Evolutionary conservation across 2,113 vertebrate species (phyloP).

Genomic region (Sebastes schlegelii): DNA sequence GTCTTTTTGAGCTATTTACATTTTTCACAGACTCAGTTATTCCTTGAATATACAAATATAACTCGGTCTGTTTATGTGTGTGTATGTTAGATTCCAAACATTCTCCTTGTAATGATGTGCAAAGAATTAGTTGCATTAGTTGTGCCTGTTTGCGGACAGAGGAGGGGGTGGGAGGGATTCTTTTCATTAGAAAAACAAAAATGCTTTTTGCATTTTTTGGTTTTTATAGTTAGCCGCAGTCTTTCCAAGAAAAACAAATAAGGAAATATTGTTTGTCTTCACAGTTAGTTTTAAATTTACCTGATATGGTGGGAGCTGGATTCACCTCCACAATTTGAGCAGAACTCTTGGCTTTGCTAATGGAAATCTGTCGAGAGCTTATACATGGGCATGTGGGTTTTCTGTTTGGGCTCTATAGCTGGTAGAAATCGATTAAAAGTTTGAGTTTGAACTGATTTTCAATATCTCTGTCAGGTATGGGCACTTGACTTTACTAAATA

Average conservation of each 20-base stretch:
- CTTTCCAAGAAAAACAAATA: constrained; percentile 46
- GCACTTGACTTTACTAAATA: neutral
- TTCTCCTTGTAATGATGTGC: constrained; percentile 65
- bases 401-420: constrained; percentile 18
- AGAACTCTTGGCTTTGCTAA: constrained; percentile 17
- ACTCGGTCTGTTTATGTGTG: constrained; percentile 76
- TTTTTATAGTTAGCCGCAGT: constrained; percentile 26
- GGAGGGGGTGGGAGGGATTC: too few species aligned
- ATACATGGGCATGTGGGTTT: constrained; percentile 16
- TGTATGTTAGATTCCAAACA: constrained; percentile 74
- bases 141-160: constrained; percentile 43
- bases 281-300: constrained; percentile 43
- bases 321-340: constrained; percentile 22
- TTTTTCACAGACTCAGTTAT: constrained; percentile 77
- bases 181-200: constrained; percentile 4
- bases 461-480: neutral
- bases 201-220: constrained; percentile 45
- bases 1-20: constrained; percentile 79
- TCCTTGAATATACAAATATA: constrained; percentile 75
- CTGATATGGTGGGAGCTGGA: constrained; percentile 28
- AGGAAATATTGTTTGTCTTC: constrained; percentile 35
- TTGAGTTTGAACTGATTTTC: constrained; percentile 41
- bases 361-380: constrained; percentile 32
- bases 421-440: constrained; percentile 45
- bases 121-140: constrained; percentile 58